A percentile compares a stretch with the other conserved stretches of the same genome.
These are phyloP conservation scores for Zosterops pallidus DNA, from an alignment of 2,113 vertebrate species.

Conservation along the genomic window DNA sequence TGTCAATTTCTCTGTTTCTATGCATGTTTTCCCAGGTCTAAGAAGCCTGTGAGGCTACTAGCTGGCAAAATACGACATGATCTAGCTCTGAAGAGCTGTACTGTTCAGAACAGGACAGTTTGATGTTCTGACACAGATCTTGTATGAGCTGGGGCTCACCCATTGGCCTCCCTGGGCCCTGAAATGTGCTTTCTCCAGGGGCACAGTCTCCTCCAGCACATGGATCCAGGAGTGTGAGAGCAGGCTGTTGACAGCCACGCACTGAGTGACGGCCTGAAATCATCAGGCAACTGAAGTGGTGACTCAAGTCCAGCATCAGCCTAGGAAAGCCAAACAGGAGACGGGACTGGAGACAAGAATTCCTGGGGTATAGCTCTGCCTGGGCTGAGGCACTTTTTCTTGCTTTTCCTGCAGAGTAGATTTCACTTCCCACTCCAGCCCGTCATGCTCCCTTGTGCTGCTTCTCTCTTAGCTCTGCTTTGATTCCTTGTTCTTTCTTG, in stretches of 20 bases:
- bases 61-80: not conserved
- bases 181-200: not conserved
- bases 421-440: not conserved
- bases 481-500: not conserved
- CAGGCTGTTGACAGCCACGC: not conserved
- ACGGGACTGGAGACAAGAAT: not conserved
- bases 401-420: not conserved
- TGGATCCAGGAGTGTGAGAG: not conserved
- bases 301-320: rapidly evolving
- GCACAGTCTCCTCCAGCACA: not conserved
- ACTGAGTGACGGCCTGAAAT: not conserved
- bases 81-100: not conserved
- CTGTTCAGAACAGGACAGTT: not conserved
- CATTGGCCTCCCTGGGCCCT: not conserved
- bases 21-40: not conserved
- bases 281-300: not conserved
- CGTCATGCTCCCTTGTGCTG: not conserved
- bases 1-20: not conserved
- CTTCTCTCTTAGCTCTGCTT: not conserved
- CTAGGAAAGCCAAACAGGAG: not conserved
- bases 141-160: not conserved
- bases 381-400: not conserved
- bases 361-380: not conserved
- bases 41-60: not conserved
- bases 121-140: not conserved